phyloP scores from a whole-genome alignment of 2,888 invertebrate species.

The Geotrupes spiniger region DNA sequence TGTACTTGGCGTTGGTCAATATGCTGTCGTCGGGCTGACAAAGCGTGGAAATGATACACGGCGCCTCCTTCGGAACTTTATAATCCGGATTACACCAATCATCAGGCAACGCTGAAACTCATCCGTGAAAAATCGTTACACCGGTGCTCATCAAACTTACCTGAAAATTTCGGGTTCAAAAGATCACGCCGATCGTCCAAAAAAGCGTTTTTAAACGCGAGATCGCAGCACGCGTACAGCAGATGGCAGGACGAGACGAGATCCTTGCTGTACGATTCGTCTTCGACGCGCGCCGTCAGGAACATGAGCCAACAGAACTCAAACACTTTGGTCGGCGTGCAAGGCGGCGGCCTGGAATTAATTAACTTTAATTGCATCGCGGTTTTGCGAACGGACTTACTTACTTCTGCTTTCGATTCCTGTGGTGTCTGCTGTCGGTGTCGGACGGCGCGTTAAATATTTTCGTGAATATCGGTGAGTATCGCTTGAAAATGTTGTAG shows the following conservation, averaged over 20 bases:
- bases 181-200: constrained; percentile 78
- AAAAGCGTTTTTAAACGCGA: constrained; percentile 84
- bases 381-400: constrained; percentile 46
- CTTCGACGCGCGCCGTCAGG: constrained; percentile 83
- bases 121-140: constrained; percentile 11
- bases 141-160: too few species aligned
- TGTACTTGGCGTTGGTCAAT: constrained; percentile 83
- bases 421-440: constrained; percentile 54
- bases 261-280: constrained; percentile 84
- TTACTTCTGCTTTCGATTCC: constrained; percentile 63
- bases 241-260: constrained; percentile 93
- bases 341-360: constrained; percentile 64
- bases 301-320: constrained; percentile 94
- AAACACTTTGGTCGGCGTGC: constrained; percentile 79
- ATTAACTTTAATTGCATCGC: constrained; percentile 8
- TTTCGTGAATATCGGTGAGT: constrained; percentile 81
- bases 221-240: constrained; percentile 85
- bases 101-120: constrained; percentile 63
- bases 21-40: constrained; percentile 81
- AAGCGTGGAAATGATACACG: constrained; percentile 79
- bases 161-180: constrained; percentile 79
- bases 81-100: constrained; percentile 62
- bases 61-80: constrained; percentile 62
- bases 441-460: constrained; percentile 75
- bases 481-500: constrained; percentile 90